Evolutionary conservation across 2,797 vertebrate genomes (phyloP), one percentile per base, ranked within the genome.

Genomic region (Darevskia mixta): DNA sequence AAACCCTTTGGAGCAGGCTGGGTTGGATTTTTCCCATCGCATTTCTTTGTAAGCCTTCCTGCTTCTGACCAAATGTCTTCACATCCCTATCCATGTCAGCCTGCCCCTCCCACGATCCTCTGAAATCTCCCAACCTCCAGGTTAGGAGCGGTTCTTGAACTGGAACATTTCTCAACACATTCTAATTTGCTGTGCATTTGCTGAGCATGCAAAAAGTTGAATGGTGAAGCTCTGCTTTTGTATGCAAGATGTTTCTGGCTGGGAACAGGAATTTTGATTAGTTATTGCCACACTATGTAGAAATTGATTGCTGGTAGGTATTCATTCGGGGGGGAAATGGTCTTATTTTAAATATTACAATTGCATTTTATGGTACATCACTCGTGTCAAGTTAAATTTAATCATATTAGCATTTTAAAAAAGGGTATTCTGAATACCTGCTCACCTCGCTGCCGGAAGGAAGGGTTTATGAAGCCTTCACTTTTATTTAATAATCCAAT

Each of bases 311-410:
- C 0, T 76, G 45, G 82, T 41, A 92, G 86, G 89, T 89, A 93
- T 92, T 92, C 90, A 91, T 93, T 95, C 88, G 94, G 89, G 67
- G 13, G 20, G 61, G 94, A 92, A 87, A 4, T 55, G 81, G 87
- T 80, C 89, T 89, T 90, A 87, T 86, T 94, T 95, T 91, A 92
- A 93, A 91, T 87, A 93, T 91, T 91, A 92, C 79, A 88, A 92
- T 85, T 90, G 91, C 43, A 55, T 58, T 89, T 88, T 87, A 87
- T 1, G 89, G 90, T 90, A 90, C 81, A 92, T 92, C 90, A 79
- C 85, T 85, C 4, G 73, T 93, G 94, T 94, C 92, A 93, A 93
- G 90, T 90, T 92, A 90, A 92, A 94, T 95, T 94, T 93, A 94
- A 94, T 93, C 90, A 89, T 77, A 92, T 90, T 91, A 89, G 82